Conservation (phyloP, 2,113 vertebrate species). For the Gobiocypris rarus region DNA sequence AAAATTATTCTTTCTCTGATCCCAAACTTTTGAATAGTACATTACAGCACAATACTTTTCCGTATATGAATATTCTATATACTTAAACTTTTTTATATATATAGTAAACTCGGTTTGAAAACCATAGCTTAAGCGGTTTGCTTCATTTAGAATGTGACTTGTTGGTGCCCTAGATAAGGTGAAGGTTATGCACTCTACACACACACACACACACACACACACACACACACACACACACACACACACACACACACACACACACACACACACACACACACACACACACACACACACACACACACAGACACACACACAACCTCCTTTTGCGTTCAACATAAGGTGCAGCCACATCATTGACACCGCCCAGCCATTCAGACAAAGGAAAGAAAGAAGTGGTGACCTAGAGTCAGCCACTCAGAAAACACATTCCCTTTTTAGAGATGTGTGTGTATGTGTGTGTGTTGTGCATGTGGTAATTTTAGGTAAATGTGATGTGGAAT, state of each 20-base stretch:
- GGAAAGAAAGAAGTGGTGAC: constrained; percentile 43
- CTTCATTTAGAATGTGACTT: background rate
- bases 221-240: no score
- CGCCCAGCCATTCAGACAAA: constrained; percentile 25
- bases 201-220: no score
- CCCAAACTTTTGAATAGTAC: background rate
- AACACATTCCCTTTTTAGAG: constrained; percentile 57
- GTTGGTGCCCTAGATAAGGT: constrained; percentile 2
- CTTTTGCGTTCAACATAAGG: background rate
- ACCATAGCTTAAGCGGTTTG: background rate
- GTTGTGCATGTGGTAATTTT: constrained; percentile 37
- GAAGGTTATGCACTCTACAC: no score
- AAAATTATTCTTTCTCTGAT: background rate
- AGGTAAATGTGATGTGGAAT: constrained; percentile 34
- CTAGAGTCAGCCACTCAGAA: constrained; percentile 47
- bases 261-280: background rate
- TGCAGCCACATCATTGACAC: constrained; percentile 37
- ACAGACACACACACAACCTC: background rate
- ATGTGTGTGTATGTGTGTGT: background rate
- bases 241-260: no score
- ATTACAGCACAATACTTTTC: background rate
- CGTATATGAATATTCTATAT: background rate
- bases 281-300: no score
- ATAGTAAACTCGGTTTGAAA: background rate
- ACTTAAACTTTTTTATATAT: no score